Conservation (phyloP, 2,113 vertebrate genomes). For the Myrmecophaga tridactyla region DNA sequence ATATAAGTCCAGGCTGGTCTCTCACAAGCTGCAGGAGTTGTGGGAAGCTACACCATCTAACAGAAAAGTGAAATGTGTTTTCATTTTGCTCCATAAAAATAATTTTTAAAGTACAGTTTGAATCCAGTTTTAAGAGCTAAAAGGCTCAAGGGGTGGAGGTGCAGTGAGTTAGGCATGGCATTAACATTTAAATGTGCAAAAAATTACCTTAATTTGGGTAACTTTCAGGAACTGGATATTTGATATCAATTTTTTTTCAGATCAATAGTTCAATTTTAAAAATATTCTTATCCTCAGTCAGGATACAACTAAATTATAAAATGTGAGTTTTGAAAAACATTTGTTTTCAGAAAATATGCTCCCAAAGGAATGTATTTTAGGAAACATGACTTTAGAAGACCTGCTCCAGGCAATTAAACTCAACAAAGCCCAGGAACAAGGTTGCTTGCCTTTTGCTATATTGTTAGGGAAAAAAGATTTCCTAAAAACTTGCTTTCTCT, state of each 20-base stretch:
- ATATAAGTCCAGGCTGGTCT: not conserved
- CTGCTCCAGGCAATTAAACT: constrained; percentile 75
- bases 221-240: constrained; percentile 51
- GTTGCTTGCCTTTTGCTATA: constrained; percentile 71
- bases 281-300: constrained; percentile 51
- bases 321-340: constrained; percentile 72
- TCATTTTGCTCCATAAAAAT: constrained; percentile 64
- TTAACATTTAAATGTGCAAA: constrained; percentile 57
- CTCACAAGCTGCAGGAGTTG: not conserved
- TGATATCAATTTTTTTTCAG: constrained; percentile 58
- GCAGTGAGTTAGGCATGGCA: constrained; percentile 11
- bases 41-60: constrained; percentile 18
- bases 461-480: constrained; percentile 68
- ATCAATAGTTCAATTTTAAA: constrained; percentile 55
- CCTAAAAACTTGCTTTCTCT: constrained; percentile 52
- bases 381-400: constrained; percentile 75
- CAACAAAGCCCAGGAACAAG: constrained; percentile 74
- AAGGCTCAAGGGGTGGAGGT: constrained; percentile 20
- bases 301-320: constrained; percentile 67
- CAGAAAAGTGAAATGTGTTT: constrained; percentile 65
- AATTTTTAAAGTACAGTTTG: constrained; percentile 66
- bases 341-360: constrained; percentile 52
- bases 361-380: constrained; percentile 68
- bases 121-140: constrained; percentile 70
- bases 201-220: constrained; percentile 59